phyloP scores from a whole-genome alignment of 1,140 invertebrate species.

The Brachionus calyciflorus region DNA sequence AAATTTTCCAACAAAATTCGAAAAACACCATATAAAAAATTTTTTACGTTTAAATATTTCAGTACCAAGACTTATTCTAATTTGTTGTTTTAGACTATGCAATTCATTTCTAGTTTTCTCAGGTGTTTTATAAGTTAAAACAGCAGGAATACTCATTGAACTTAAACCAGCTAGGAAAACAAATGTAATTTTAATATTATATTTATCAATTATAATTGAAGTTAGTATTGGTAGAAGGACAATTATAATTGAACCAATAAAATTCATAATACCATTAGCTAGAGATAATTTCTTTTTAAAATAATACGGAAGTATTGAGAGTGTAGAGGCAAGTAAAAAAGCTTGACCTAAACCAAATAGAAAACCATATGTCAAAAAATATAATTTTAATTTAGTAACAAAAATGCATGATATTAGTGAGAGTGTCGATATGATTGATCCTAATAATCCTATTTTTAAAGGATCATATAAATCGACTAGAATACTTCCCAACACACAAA shows the following conservation, averaged over 20 bases:
- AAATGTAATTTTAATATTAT: slow-evolving; percentile 15
- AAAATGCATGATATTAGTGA: background rate
- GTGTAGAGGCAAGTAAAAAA: background rate
- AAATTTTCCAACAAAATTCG: background rate
- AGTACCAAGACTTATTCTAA: slow-evolving; percentile 13
- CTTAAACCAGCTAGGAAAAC: slow-evolving; percentile 11
- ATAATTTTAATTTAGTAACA: slow-evolving; percentile 7
- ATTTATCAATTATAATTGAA: background rate
- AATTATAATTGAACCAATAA: slow-evolving; percentile 20
- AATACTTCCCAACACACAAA: slow-evolving; percentile 35
- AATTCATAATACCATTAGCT: slow-evolving; percentile 41
- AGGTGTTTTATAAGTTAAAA: slow-evolving; percentile 18
- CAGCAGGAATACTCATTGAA: background rate
- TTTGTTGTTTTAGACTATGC: background rate
- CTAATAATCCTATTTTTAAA: slow-evolving; percentile 16
- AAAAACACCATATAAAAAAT: slow-evolving; percentile 33
- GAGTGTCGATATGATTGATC: slow-evolving; percentile 8
- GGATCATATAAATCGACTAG: slow-evolving; percentile 6
- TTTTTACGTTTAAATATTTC: slow-evolving; percentile 13
- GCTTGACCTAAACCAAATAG: slow-evolving; percentile 21
- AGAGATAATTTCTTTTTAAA: slow-evolving; percentile 23
- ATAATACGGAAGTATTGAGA: slow-evolving; percentile 33
- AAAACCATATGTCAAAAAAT: slow-evolving; percentile 39
- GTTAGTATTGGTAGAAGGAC: slow-evolving; percentile 36
- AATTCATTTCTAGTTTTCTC: background rate